Evolutionary conservation across 2,888 invertebrate genomes (phyloP), one percentile per base, ranked within the genome.

Genomic region (Thereva nobilitata): DNA sequence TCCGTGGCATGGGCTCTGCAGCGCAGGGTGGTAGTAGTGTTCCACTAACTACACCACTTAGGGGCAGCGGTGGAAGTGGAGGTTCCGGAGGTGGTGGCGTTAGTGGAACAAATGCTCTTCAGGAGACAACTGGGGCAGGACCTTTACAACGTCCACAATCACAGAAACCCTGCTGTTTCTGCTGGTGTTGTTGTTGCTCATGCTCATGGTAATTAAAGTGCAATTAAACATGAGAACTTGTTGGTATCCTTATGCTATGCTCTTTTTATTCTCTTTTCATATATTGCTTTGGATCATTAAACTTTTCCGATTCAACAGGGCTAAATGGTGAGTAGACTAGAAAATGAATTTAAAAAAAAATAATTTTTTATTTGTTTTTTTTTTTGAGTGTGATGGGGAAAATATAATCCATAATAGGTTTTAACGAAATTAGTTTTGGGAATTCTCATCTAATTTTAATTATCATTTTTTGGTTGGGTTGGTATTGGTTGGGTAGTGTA

Each of bases 111-210:
- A 69, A 76, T 70, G 74, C 76, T 75, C 74, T 79, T 75, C 76
- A 81, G 76, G 78, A 80, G 72, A 75, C 77, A 69, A 74, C 79
- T 72, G 73, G 72, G 65, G 72, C 70, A 68, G 75, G 71, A 66
- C 82, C 77, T 71, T 79, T 76, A 75, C 76, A 80, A 77, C 76
- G 83, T 76, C 67, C 75, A 72, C 79, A 70, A 67, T 82, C 84
- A 63, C 82, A 82, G 72, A 86, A 86, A 76, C 85, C 85, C 56
- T 87, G 87, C 77, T 87, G 87, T 77, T 85, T 87, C 73, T 87
- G 87, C 74, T 87, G 86, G 86, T 88, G 87, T 77, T 88, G 88
- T 76, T 88, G 88, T 79, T 88, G 88, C 80, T 86, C 86, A 78
- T 88, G 88, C 80, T 86, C 86, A 76, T 88, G 87, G 87, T 87